These are phyloP conservation scores for Tympanuchus pallidicinctus DNA, from an alignment of 2,113 vertebrate genomes.

Conservation along the genomic window DNA sequence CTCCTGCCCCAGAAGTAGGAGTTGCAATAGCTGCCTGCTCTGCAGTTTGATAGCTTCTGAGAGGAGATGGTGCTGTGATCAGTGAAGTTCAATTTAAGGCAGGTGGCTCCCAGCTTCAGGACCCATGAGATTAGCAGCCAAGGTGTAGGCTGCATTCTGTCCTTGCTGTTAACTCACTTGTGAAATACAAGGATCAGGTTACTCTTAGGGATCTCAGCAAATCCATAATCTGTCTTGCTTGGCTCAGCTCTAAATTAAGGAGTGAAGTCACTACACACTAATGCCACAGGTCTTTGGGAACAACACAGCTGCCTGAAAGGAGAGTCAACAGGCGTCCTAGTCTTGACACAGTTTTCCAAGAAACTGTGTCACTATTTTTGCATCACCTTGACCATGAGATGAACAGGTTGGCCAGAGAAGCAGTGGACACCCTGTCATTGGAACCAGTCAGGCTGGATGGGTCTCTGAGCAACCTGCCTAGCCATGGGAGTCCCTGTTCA, in stretches of 20 bases:
- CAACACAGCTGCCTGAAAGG: neutral
- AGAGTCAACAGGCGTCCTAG: neutral
- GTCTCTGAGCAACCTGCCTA: no score
- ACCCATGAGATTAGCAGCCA: neutral
- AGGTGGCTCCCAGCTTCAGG: neutral
- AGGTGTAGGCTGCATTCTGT: neutral
- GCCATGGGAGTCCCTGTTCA: no score
- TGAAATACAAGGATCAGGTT: neutral
- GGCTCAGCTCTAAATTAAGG: neutral
- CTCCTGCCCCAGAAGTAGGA: neutral
- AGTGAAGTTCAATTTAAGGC: neutral
- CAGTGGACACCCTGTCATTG: no score
- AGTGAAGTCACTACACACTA: neutral
- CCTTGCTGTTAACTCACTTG: rapidly evolving
- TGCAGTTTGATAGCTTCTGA: neutral
- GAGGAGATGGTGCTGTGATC: neutral
- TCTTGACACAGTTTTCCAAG: neutral
- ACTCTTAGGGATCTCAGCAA: neutral
- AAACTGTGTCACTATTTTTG: neutral
- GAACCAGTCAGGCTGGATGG: no score
- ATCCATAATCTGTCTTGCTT: neutral
- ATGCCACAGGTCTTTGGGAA: neutral
- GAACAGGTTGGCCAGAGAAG: no score
- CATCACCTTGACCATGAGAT: neutral
- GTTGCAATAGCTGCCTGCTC: neutral